Evolutionary conservation across 2,797 vertebrate genomes (phyloP).

Genomic region (Tympanoctomys barrerae): DNA sequence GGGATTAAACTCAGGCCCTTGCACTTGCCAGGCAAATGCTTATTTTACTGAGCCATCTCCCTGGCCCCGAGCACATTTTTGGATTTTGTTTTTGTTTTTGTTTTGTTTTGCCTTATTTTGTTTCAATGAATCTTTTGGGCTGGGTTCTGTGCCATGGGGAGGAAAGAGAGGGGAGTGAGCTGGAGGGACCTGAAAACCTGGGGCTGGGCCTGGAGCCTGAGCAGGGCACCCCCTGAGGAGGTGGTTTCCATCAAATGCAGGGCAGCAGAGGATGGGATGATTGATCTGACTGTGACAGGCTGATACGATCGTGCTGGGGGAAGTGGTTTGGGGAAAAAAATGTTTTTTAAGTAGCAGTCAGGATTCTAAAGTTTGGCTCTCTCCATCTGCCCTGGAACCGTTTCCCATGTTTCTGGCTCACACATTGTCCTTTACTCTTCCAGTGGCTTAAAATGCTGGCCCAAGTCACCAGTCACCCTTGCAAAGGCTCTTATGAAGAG

Average conservation of each 20-base stretch:
- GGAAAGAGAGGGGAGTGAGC: neutral
- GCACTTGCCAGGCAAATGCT: no score
- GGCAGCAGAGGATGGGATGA: neutral
- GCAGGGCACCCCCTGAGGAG: neutral
- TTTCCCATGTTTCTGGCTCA: neutral
- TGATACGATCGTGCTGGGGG: neutral
- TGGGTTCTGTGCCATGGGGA: neutral
- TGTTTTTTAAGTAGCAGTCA: neutral
- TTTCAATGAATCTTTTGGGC: neutral
- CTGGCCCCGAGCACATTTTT: no score
- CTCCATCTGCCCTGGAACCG: neutral
- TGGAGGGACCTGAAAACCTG: no score
- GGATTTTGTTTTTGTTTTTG: no score
- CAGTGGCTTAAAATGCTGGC: neutral
- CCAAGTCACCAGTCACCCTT: neutral
- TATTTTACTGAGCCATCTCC: no score
- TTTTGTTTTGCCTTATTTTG: neutral
- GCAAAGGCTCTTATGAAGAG: neutral
- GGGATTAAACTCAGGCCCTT: no score
- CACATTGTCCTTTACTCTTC: neutral
- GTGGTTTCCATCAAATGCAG: neutral
- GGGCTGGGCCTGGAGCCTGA: neutral
- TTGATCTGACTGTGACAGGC: neutral
- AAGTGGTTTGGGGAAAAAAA: neutral
- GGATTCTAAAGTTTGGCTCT: neutral